These are phyloP conservation scores for Anolis carolinensis DNA, from an alignment of 2,113 vertebrate genomes.

Conservation along the genomic window DNA sequence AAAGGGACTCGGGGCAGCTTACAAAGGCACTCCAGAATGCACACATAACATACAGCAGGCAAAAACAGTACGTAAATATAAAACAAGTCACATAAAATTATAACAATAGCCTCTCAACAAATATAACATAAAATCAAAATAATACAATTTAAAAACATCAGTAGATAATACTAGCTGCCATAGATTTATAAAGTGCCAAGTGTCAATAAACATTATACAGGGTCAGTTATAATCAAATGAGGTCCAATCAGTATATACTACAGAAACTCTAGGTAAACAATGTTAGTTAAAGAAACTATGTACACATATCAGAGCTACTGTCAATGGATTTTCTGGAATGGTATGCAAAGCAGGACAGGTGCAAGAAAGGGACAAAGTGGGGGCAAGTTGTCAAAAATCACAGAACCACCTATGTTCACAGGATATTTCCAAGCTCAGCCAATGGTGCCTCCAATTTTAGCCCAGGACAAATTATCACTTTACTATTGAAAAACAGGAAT, in stretches of 20 bases:
- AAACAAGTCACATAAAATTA: no score
- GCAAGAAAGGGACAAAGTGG: not conserved
- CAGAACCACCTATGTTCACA: not conserved
- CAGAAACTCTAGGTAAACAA: not conserved
- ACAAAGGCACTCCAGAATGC: no score
- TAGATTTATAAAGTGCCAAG: no score
- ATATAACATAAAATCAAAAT: no score
- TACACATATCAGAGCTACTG: not conserved
- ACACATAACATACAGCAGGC: no score
- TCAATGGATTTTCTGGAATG: not conserved
- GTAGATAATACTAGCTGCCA: no score
- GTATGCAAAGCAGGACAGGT: not conserved
- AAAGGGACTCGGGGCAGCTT: no score
- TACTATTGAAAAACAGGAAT: conserved; percentile 7
- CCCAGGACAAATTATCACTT: not conserved
- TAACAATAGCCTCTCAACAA: no score
- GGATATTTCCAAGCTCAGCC: no score
- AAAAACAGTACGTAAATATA: no score
- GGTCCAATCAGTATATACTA: not conserved
- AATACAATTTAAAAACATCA: no score
- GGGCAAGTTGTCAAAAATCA: not conserved
- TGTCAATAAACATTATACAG: not conserved
- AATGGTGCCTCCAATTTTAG: not conserved
- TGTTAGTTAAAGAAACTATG: not conserved
- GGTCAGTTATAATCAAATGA: not conserved